These are phyloP conservation scores for Graphium colonna DNA, from an alignment of 2,888 invertebrate species.

Conservation along the genomic window DNA sequence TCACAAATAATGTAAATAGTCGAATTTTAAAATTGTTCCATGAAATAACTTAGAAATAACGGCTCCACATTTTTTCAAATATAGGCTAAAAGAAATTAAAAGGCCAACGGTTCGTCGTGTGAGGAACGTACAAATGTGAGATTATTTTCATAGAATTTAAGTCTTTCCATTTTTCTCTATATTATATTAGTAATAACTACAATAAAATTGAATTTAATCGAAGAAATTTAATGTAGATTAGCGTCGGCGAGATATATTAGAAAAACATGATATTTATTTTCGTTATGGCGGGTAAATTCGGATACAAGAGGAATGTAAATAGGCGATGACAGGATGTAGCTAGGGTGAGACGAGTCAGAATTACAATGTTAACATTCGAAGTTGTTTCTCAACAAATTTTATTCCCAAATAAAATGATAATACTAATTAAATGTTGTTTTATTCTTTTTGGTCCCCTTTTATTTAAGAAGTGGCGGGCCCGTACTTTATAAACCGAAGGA, in stretches of 20 bases:
- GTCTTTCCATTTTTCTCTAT: conserved; percentile 44
- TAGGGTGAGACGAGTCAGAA: conserved; percentile 28
- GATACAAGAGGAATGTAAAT: conserved; percentile 41
- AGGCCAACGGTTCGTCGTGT: background rate
- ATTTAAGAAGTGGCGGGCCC: too few species aligned
- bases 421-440: conserved; percentile 31
- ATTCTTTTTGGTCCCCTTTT: conserved; percentile 25
- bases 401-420: conserved; percentile 68
- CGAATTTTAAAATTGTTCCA: background rate
- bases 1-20: background rate
- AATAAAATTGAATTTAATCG: conserved; percentile 43
- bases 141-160: conserved; percentile 34
- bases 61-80: conserved; percentile 6
- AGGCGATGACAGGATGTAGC: conserved; percentile 35
- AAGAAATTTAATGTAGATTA: conserved; percentile 51
- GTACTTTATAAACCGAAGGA: background rate
- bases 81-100: background rate
- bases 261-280: conserved; percentile 63
- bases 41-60: background rate
- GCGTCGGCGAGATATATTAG: conserved; percentile 44
- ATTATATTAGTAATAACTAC: conserved; percentile 35
- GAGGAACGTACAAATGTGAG: conserved; percentile 16
- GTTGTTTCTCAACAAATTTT: conserved; percentile 62
- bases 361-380: conserved; percentile 47
- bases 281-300: conserved; percentile 48